These are phyloP conservation scores for Drosophila fungiperda DNA, from an alignment of 2,888 invertebrate species.

Conservation along the genomic window DNA sequence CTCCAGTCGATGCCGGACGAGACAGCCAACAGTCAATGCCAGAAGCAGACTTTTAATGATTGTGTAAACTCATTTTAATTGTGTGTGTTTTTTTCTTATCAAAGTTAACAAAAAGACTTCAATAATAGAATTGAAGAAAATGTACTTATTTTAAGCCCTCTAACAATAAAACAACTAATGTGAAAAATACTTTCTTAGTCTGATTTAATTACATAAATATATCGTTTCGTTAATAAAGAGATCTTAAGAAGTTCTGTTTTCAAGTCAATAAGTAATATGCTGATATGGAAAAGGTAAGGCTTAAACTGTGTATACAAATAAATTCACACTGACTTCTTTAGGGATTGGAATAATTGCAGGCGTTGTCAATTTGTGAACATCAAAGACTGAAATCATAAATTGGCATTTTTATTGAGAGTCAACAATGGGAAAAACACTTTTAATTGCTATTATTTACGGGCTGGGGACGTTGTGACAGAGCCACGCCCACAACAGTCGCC, in stretches of 20 bases:
- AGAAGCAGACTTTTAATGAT: slow-evolving; percentile 14
- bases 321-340: background rate
- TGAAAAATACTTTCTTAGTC: background rate
- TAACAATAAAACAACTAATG: background rate
- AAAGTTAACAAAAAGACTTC: slow-evolving; percentile 6
- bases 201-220: background rate
- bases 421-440: slow-evolving; percentile 53
- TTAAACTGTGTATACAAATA: background rate
- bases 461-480: slow-evolving; percentile 15
- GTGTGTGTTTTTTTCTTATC: slow-evolving; percentile 8
- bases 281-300: background rate
- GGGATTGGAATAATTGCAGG: slow-evolving; percentile 32
- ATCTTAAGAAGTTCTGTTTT: background rate
- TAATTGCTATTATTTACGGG: slow-evolving; percentile 60
- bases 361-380: slow-evolving; percentile 33
- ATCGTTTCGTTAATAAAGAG: background rate
- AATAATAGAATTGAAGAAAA: background rate
- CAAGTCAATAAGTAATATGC: background rate
- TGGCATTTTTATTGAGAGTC: slow-evolving; percentile 55
- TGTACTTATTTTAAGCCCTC: background rate
- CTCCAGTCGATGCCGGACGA: slow-evolving; percentile 1
- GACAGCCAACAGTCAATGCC: slow-evolving; percentile 8
- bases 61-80: slow-evolving; percentile 44
- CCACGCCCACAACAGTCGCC: slow-evolving; percentile 16
- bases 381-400: slow-evolving; percentile 41